A percentile compares a stretch with the other conserved stretches of the same genome.
Conservation (phyloP, 2,797 vertebrate species). For the Lophotriccus pileatus region DNA sequence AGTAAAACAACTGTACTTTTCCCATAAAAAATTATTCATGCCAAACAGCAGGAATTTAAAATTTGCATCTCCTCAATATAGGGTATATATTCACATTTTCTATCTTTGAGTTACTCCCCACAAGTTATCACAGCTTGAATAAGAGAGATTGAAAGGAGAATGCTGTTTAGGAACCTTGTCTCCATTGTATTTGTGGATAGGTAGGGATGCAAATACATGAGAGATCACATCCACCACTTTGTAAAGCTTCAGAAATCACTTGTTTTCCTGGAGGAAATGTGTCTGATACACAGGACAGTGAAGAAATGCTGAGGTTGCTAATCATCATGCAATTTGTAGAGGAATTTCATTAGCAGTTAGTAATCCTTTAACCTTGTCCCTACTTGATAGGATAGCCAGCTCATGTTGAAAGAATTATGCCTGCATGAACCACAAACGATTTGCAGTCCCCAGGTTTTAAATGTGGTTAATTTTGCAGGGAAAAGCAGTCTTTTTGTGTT, state of each 20-base stretch:
- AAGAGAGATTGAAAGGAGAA: background rate
- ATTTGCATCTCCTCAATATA: background rate
- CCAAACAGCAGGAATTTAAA: background rate
- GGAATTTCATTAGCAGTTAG: background rate
- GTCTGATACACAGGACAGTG: accelerated
- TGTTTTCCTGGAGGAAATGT: background rate
- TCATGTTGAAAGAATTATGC: background rate
- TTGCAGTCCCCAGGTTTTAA: background rate
- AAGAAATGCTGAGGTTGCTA: background rate
- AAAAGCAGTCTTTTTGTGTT: background rate
- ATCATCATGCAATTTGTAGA: background rate
- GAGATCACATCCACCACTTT: background rate
- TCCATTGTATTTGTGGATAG: background rate
- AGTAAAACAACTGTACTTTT: background rate
- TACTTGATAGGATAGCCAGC: background rate
- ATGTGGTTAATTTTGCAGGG: background rate
- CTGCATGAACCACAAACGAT: background rate
- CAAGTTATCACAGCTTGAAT: background rate
- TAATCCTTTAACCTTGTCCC: background rate
- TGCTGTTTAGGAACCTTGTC: background rate
- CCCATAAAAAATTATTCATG: background rate
- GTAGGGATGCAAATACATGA: background rate
- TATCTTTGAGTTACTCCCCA: background rate
- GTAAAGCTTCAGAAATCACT: background rate
- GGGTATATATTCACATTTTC: background rate